Conservation (phyloP, 2,888 invertebrate genomes). For the Electrophaes corylata region DNA sequence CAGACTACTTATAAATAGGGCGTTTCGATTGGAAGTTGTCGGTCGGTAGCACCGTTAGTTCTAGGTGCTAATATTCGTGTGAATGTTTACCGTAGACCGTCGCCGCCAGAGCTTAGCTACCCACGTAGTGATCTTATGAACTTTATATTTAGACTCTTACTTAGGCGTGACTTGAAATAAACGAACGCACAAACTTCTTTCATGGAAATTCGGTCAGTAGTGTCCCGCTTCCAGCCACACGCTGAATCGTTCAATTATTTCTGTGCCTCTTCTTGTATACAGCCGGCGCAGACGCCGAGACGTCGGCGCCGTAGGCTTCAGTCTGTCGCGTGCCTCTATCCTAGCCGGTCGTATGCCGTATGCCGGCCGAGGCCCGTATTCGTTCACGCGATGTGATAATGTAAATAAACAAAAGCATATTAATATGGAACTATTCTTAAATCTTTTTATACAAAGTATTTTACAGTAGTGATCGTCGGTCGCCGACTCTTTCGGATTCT, state of each 20-base stretch:
- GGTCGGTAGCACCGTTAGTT: constrained; percentile 26
- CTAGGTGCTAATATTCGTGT: constrained; percentile 21
- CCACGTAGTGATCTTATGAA: constrained; percentile 57
- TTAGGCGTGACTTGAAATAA: constrained; percentile 51
- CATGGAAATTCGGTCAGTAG: constrained; percentile 37
- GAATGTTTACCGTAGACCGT: constrained; percentile 31
- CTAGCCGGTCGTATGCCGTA: neutral
- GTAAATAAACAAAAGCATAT: constrained; percentile 63
- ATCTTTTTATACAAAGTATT: constrained; percentile 70
- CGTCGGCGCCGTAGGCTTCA: neutral
- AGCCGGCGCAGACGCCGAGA: neutral
- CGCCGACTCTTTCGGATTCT: constrained; percentile 33
- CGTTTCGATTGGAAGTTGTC: constrained; percentile 31
- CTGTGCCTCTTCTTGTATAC: constrained; percentile 49
- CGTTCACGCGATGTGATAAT: constrained; percentile 68
- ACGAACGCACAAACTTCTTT: constrained; percentile 62
- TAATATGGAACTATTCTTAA: constrained; percentile 52
- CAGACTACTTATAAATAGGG: constrained; percentile 27
- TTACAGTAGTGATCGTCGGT: constrained; percentile 42
- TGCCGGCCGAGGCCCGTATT: constrained; percentile 34
- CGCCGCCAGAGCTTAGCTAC: constrained; percentile 60
- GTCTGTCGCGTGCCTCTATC: neutral
- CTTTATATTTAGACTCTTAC: constrained; percentile 48
- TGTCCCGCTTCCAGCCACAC: constrained; percentile 47
- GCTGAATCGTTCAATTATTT: constrained; percentile 57